These are phyloP conservation scores for Helicoverpa zea DNA, from an alignment of 1,140 invertebrate species.

Conservation along the genomic window DNA sequence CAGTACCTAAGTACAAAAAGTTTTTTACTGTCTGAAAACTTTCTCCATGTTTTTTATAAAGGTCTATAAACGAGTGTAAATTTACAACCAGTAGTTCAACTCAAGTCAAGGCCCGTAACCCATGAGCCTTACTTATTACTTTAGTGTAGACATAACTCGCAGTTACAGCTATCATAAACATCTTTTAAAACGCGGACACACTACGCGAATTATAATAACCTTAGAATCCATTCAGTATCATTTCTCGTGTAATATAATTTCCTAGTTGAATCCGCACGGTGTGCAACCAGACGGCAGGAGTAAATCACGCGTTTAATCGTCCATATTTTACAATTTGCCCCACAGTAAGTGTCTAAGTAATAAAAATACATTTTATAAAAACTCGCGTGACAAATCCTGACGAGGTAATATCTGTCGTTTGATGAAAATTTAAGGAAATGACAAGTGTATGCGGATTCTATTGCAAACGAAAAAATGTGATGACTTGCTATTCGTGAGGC, in stretches of 20 bases:
- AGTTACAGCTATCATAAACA: slow-evolving; percentile 44
- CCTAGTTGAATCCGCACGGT: slow-evolving; percentile 33
- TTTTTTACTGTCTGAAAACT: background rate
- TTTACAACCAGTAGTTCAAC: slow-evolving; percentile 14
- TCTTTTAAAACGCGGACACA: slow-evolving; percentile 46
- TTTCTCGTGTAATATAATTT: slow-evolving; percentile 45
- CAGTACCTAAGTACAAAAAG: background rate
- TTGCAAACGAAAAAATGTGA: slow-evolving; percentile 35
- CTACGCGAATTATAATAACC: slow-evolving; percentile 52
- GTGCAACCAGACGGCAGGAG: slow-evolving; percentile 23
- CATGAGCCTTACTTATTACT: slow-evolving; percentile 14
- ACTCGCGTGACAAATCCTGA: slow-evolving; percentile 47
- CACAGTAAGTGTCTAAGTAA: slow-evolving; percentile 35
- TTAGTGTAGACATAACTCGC: slow-evolving; percentile 24
- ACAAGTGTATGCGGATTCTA: background rate
- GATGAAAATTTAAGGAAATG: slow-evolving; percentile 56
- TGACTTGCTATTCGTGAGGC: background rate
- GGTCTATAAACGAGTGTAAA: background rate
- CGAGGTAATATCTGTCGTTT: slow-evolving; percentile 42
- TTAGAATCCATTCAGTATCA: slow-evolving; percentile 52
- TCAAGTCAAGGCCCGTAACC: background rate
- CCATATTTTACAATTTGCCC: slow-evolving; percentile 65
- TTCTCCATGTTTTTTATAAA: background rate
- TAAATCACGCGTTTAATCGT: slow-evolving; percentile 60
- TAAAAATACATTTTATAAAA: slow-evolving; percentile 51